Base-by-base conservation (phyloP, 2,888 invertebrate genomes). In the Cantharis flavilabris region DNA sequence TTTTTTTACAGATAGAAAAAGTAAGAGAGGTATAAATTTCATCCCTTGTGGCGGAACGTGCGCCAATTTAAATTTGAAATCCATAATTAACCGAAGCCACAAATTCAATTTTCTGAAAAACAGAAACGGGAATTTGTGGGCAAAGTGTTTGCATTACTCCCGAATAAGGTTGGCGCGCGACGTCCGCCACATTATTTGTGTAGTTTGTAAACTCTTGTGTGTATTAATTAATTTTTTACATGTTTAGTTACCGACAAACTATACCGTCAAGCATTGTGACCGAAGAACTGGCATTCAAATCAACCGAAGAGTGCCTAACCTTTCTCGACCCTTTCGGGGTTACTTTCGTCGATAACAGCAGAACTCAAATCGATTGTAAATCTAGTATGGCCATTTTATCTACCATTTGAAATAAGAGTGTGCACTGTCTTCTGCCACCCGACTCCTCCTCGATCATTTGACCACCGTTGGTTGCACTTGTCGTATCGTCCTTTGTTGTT, bases 331-430 rank as follows among this genome's bases (percentile, higher is more conserved):
- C 94, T 86, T 94, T 95, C 89, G 93, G 92, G 89, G 91, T 97
- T 87, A 91, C 91, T 85, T 94, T 93, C 90, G 90, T 91, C 88
- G 94, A 93, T 89, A 88, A 90, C 85, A 91, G 92, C 89, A 92
- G 92, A 85, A 92, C 91, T 87, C 92, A 92, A 89, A 92, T 98
- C 89, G 97, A 98, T 94, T 97, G 97, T 93, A 98, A 97, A 92
- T 92, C 92, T 88, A 94, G 94, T 90, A 91, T 91, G 88, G 89
- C 90, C 84, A 89, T 89, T 86, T 86, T 92, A 85, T 88, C 90
- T 81, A 90, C 88, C 89, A 90, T 92, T 85, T 91, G 90, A 90
- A 67, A 67, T 26, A 10, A 11, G 16, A 18, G 20, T 67, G 26
- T 67, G 13, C 26, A 20, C n/a, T 26, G 13, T 67, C 65, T 67